These are phyloP conservation scores for Zenarchopterus dispar DNA, from an alignment of 2,797 vertebrate genomes.

Conservation along the genomic window DNA sequence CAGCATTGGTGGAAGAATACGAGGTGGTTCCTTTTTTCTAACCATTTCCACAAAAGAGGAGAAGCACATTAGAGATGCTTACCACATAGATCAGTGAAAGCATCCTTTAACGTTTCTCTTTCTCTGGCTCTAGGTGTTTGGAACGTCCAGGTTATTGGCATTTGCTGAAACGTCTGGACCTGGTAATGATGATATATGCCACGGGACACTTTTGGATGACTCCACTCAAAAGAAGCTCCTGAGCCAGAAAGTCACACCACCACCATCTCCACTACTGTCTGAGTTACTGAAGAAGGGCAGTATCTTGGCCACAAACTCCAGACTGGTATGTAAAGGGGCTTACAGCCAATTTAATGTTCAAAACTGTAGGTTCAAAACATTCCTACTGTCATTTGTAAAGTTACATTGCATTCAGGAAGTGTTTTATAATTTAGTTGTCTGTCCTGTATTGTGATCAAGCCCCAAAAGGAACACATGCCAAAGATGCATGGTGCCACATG, in stretches of 20 bases:
- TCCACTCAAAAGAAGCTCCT: conserved; percentile 93
- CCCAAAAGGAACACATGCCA: no score
- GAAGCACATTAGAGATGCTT: neutral
- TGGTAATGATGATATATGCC: conserved; percentile 84
- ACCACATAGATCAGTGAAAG: neutral
- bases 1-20: neutral
- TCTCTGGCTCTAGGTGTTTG: conserved; percentile 84
- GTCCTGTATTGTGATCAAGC: no score
- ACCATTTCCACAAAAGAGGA: neutral
- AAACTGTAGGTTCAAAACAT: no score
- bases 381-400: no score
- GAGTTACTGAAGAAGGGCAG: conserved; percentile 98
- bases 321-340: conserved; percentile 86
- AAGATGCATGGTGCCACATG: no score
- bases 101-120: conserved; percentile 61
- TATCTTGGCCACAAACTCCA: conserved; percentile 93
- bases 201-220: conserved; percentile 90
- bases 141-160: conserved; percentile 84
- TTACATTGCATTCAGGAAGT: no score
- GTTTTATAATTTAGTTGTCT: no score
- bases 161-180: conserved; percentile 83
- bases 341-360: no score
- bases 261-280: conserved; percentile 95
- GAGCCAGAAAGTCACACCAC: conserved; percentile 94
- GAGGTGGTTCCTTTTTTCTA: neutral